Evolutionary conservation across 2,797 vertebrate species (phyloP).

Genomic region (Smutsia gigantea): DNA sequence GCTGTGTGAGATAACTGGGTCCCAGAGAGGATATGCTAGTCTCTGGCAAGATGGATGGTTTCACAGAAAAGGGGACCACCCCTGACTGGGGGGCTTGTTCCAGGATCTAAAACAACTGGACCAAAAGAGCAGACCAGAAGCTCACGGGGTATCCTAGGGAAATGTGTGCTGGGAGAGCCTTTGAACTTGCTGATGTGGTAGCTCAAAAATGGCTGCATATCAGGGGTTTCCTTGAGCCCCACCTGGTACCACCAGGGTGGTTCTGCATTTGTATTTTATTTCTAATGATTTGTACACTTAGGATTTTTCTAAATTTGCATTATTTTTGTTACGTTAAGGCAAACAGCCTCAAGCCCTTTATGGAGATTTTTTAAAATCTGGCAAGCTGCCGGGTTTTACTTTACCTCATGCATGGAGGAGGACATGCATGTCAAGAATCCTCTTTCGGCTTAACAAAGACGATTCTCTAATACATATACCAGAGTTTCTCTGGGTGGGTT

Average conservation of each 20-base stretch:
- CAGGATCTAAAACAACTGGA: background rate
- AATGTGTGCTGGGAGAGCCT: background rate
- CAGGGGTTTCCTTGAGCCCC: background rate
- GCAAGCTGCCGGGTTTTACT: background rate
- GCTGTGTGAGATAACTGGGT: background rate
- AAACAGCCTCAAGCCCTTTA: background rate
- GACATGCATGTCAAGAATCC: background rate
- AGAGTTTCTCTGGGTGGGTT: background rate
- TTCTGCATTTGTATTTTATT: background rate
- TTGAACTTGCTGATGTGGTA: background rate
- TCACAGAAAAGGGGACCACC: background rate
- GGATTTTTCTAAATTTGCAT: background rate
- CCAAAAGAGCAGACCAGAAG: background rate
- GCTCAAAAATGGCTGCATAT: background rate
- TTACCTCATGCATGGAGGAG: background rate
- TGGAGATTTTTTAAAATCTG: background rate
- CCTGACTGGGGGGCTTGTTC: background rate
- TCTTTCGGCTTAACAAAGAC: background rate
- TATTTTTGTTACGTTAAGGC: slow-evolving; percentile 19
- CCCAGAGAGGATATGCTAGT: background rate
- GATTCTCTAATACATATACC: background rate
- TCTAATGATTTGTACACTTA: background rate
- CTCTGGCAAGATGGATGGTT: background rate
- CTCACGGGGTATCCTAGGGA: background rate
- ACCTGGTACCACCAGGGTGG: background rate